phyloP scores from a whole-genome alignment of 2,113 vertebrate genomes.

The Saguinus imperator region DNA sequence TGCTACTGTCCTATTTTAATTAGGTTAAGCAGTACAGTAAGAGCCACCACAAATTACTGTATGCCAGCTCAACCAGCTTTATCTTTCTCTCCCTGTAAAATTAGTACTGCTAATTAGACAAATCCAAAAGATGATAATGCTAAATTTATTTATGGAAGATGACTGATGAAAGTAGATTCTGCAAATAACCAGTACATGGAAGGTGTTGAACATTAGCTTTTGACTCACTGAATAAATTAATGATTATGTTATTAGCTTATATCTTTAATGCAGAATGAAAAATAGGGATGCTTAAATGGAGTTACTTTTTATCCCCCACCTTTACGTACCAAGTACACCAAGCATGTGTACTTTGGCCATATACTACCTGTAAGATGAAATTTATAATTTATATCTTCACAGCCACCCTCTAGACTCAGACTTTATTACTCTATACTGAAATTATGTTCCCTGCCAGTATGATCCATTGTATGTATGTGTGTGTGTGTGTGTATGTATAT shows the following conservation, averaged over 20 bases:
- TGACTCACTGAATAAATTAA: neutral
- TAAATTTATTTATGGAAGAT: neutral
- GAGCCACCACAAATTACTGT: neutral
- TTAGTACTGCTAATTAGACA: neutral
- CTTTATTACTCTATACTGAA: neutral
- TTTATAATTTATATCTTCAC: neutral
- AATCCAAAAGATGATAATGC: neutral
- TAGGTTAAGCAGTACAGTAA: neutral
- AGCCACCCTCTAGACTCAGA: neutral
- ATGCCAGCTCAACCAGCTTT: neutral
- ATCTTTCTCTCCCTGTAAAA: constrained; percentile 5
- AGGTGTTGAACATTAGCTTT: neutral
- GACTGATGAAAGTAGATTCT: neutral
- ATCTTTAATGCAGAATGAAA: neutral
- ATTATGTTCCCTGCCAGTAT: neutral
- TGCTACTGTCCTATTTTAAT: neutral
- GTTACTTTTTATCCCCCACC: neutral
- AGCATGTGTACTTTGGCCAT: neutral
- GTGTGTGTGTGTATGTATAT: too few relatives aligned
- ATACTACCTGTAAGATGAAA: neutral
- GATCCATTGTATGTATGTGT: too few relatives aligned
- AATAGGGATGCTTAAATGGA: neutral
- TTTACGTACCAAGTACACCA: neutral
- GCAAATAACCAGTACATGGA: neutral
- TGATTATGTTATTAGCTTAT: neutral